Evolutionary conservation across 2,888 invertebrate genomes (phyloP).

Genomic region (Heliconius ethilla): DNA sequence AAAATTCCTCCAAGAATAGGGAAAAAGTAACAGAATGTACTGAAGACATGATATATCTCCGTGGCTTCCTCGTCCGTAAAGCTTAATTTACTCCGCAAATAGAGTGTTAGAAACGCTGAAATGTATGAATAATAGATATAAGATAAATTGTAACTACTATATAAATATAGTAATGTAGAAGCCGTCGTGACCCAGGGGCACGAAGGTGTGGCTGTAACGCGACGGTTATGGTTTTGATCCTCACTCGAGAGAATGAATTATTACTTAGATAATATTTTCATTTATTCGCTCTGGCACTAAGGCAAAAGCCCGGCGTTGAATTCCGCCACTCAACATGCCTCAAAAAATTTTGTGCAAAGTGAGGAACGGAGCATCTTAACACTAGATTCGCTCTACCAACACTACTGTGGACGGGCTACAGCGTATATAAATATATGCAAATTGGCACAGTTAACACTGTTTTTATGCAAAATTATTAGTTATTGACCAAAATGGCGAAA

Average conservation of each 20-base stretch:
- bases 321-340: background rate
- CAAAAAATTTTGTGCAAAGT: background rate
- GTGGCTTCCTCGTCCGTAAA: constrained; percentile 85
- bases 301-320: background rate
- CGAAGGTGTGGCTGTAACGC: background rate
- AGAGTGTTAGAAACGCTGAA: constrained; percentile 88
- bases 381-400: too few relatives aligned
- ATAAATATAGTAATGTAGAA: too few relatives aligned
- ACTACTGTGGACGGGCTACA: too few relatives aligned
- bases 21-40: constrained; percentile 88
- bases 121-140: constrained; percentile 40
- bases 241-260: background rate
- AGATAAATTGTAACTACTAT: constrained; percentile 7
- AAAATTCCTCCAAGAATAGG: constrained; percentile 90
- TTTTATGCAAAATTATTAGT: too few relatives aligned
- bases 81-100: constrained; percentile 84
- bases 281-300: background rate
- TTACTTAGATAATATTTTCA: background rate
- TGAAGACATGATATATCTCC: constrained; percentile 88
- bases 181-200: too few relatives aligned
- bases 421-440: too few relatives aligned
- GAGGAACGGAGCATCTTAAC: too few relatives aligned
- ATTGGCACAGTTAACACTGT: too few relatives aligned
- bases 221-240: background rate
- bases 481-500: too few relatives aligned